phyloP scores from a whole-genome alignment of 35 echinoderm and acorn worm species.

The Apostichopus californicus region DNA sequence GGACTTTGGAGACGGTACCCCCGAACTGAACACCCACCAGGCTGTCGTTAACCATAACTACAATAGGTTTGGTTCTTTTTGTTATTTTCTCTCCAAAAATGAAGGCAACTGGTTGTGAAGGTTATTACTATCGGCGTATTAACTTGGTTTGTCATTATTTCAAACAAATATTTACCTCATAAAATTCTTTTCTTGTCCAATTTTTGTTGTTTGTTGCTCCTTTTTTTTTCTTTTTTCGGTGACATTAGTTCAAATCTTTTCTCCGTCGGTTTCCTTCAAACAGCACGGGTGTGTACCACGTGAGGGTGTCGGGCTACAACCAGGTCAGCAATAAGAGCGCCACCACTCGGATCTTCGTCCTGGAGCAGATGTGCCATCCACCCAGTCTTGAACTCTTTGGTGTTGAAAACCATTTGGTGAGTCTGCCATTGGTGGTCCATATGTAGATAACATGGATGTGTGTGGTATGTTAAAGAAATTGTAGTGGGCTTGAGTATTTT shows the following conservation, averaged over 20 bases:
- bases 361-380: constrained; percentile 69
- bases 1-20: constrained; percentile 81
- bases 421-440: background rate
- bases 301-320: constrained; percentile 61
- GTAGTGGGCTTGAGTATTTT: too few species aligned
- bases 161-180: too few species aligned
- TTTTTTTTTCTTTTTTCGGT: too few species aligned
- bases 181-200: too few species aligned
- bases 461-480: too few species aligned
- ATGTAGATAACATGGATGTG: too few species aligned
- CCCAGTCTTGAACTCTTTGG: constrained; percentile 71
- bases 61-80: constrained; percentile 54
- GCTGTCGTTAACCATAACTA: constrained; percentile 55
- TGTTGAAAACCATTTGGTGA: constrained; percentile 57
- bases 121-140: too few species aligned
- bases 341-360: constrained; percentile 59
- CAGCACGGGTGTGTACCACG: constrained; percentile 78
- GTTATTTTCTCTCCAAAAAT: too few species aligned
- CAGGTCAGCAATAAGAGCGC: constrained; percentile 61
- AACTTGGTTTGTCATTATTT: too few species aligned
- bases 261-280: background rate
- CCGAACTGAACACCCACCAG: background rate
- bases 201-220: too few species aligned
- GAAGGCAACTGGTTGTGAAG: too few species aligned
- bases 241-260: too few species aligned